Conservation (phyloP, 2,113 vertebrate species). For the Siniperca knerii region DNA sequence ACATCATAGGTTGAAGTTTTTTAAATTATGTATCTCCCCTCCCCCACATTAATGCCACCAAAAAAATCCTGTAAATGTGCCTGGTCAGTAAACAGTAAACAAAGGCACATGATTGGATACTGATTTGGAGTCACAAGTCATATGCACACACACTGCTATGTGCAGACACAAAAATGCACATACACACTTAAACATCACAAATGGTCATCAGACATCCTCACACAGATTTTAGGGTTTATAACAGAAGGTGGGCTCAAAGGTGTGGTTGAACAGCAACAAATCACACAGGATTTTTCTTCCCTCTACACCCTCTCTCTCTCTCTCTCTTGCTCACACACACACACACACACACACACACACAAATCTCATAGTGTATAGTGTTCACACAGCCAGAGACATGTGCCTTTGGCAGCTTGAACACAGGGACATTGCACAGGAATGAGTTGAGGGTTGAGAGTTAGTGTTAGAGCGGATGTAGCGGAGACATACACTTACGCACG, state of each 20-base stretch:
- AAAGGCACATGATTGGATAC: background rate
- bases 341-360: slow-evolving; percentile 4
- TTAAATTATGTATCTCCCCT: background rate
- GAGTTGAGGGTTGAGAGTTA: slow-evolving; percentile 55
- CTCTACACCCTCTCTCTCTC: background rate
- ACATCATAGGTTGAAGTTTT: background rate
- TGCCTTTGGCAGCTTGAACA: slow-evolving; percentile 59
- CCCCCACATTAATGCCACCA: background rate
- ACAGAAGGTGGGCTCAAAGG: slow-evolving; percentile 5
- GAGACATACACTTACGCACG: slow-evolving; percentile 18
- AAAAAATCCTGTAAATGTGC: background rate
- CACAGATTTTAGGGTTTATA: background rate
- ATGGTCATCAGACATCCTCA: background rate
- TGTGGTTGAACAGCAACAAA: slow-evolving; percentile 22
- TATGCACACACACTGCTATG: background rate
- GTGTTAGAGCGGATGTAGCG: slow-evolving; percentile 54
- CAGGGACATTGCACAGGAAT: slow-evolving; percentile 59
- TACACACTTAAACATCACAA: background rate
- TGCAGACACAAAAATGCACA: background rate
- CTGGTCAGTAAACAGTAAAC: background rate
- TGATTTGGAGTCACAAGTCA: background rate
- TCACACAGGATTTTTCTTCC: slow-evolving; percentile 8
- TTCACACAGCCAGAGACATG: slow-evolving; percentile 45
- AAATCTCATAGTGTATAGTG: background rate
- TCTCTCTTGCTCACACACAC: background rate